Evolutionary conservation across 2,797 vertebrate species (phyloP).

Genomic region (Typhlichthys subterraneus): DNA sequence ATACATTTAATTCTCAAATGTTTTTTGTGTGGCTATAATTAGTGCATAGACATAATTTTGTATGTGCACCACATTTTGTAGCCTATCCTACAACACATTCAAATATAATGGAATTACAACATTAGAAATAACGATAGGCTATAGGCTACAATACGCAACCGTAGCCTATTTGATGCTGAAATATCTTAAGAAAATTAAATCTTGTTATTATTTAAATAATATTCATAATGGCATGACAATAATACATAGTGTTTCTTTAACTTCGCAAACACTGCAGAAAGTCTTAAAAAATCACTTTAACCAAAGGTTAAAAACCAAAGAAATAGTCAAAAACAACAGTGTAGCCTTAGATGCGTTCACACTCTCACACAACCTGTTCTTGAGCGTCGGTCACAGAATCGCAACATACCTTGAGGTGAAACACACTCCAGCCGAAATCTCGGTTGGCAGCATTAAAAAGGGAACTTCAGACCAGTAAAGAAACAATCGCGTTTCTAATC

Average conservation of each 20-base stretch:
- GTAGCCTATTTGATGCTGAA: too few relatives aligned
- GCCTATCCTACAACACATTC: too few relatives aligned
- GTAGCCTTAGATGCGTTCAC: slow-evolving; percentile 4
- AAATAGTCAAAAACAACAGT: not conserved
- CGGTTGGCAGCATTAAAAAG: slow-evolving; percentile 83
- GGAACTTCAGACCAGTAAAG: slow-evolving; percentile 40
- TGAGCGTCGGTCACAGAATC: slow-evolving; percentile 27
- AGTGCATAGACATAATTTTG: too few relatives aligned
- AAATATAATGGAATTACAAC: not conserved
- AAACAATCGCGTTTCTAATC: slow-evolving; percentile 35
- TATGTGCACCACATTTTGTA: too few relatives aligned
- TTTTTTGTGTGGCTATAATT: too few relatives aligned
- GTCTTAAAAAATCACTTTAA: too few relatives aligned
- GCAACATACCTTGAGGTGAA: slow-evolving; percentile 81
- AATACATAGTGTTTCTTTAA: too few relatives aligned
- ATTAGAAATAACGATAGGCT: not conserved
- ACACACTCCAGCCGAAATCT: slow-evolving; percentile 83
- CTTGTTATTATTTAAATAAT: not conserved
- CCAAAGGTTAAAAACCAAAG: too few relatives aligned
- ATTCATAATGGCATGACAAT: too few relatives aligned
- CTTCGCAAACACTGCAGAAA: not conserved
- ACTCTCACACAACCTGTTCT: slow-evolving; percentile 41
- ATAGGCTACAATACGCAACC: not conserved
- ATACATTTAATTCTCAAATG: too few relatives aligned
- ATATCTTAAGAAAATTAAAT: not conserved